Evolutionary conservation across 2,797 vertebrate genomes (phyloP), one percentile per base, ranked within the genome.

Genomic region (Triplophysa bombifrons): DNA sequence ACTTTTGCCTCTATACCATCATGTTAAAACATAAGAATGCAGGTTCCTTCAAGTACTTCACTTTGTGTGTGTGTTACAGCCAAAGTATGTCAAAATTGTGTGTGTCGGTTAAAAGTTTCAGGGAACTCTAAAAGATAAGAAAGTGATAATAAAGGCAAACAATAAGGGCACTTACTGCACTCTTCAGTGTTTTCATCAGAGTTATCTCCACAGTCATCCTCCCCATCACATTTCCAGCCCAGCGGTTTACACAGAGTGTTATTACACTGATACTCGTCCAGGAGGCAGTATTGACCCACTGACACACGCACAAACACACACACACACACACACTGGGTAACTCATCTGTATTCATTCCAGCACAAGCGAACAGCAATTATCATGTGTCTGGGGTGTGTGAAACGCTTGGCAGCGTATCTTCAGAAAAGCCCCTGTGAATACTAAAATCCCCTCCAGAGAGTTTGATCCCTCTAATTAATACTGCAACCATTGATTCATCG

Each of bases 121-220:
- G 30, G 30, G 30, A 30, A 30, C 30, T 30, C 30, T 30, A 30
- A 30, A 17, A 41, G 27, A 41, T 41, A 74, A 63, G 27, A 12
- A 74, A 55, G 61, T 66, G 73, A 20, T 7, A 74, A 65, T 53
- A 20, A 30, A 55, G 30, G 3, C 51, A 53, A 19, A n/a, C 17
- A 53, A n/a, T n/a, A 53, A 10, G 2, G 44, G 7, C 0, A 55
- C 94, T 96, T 86, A 98, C 97, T 90, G 90, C 98, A 99, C 84
- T 95, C 91, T 8, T 97, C 96, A 0, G 95, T 96, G 74, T 95
- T 96, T 85, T 98, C 97, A 0, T 98, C 98, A 0, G 97, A 98
- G 89, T 99, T 99, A 89, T 99, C 97, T 1, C 97, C 98, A 0
- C 98, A 99, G 87, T 99, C 98, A 0, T 98, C 98, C 82, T 99